Percentiles rank a stretch among this genome's conserved stretches.
Evolutionary conservation across 2,113 vertebrate genomes (phyloP).

Genomic region (Philantomba maxwellii): DNA sequence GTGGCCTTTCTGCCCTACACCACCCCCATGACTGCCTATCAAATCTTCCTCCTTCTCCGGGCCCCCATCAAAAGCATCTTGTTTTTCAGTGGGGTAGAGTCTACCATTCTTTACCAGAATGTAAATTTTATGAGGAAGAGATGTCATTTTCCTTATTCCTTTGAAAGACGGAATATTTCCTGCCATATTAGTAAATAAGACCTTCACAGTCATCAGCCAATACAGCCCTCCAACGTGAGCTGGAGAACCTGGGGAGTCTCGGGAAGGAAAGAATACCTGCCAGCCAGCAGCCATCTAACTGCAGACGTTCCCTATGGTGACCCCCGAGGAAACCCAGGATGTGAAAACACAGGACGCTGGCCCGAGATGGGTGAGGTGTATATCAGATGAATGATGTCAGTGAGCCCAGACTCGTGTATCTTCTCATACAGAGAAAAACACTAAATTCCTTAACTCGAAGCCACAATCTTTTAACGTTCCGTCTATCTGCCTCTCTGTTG

Average conservation of each 20-base stretch:
- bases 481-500: background rate
- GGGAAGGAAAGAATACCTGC: background rate
- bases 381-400: background rate
- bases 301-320: background rate
- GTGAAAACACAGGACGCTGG: background rate
- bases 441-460: background rate
- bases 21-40: background rate
- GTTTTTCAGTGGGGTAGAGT: too few relatives aligned
- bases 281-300: background rate
- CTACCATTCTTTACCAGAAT: too few relatives aligned
- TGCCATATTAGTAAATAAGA: background rate
- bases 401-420: background rate
- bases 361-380: background rate
- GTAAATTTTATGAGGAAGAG: background rate
- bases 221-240: background rate
- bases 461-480: background rate
- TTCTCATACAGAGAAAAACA: background rate
- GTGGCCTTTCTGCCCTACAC: fast-evolving
- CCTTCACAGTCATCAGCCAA: background rate
- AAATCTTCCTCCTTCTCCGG: too few relatives aligned
- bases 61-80: background rate
- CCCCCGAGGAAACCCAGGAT: background rate
- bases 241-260: background rate
- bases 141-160: background rate
- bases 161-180: background rate